phyloP scores from a whole-genome alignment of 2,888 invertebrate genomes.

The Leucophenga montana region DNA sequence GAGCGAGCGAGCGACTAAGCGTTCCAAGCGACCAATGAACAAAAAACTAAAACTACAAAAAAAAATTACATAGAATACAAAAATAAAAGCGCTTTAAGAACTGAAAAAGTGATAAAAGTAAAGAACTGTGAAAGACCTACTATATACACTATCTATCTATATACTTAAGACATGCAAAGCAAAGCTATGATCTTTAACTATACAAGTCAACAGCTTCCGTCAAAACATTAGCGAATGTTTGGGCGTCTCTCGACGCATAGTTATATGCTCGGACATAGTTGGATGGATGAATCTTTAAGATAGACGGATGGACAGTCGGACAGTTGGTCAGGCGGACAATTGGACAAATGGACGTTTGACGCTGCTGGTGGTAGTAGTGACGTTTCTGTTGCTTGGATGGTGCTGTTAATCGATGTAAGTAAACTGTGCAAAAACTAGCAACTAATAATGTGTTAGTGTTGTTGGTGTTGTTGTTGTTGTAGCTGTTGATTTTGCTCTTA shows the following conservation, averaged over 20 bases:
- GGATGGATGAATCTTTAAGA: constrained; percentile 2
- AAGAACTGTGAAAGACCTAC: constrained; percentile 14
- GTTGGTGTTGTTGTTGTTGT: no score
- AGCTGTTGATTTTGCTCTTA: no score
- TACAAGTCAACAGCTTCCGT: constrained; percentile 24
- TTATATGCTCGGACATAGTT: neutral
- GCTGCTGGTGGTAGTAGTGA: neutral
- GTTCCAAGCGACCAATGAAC: neutral
- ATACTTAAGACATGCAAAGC: constrained; percentile 14
- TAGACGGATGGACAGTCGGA: neutral
- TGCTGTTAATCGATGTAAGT: neutral
- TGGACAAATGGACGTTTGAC: no score
- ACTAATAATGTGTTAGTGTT: no score
- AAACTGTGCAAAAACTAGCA: no score
- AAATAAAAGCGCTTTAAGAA: constrained; percentile 1
- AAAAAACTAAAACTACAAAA: neutral
- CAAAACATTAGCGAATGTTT: constrained; percentile 25
- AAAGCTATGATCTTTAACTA: constrained; percentile 22
- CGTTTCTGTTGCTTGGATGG: neutral
- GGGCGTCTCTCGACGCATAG: constrained; percentile 10
- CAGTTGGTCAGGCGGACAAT: neutral
- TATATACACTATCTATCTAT: no score
- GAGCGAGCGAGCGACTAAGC: no score
- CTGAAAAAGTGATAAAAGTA: neutral
- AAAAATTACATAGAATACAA: neutral